Base-by-base conservation (phyloP, 2,888 invertebrate genomes). In the Agrotis puta region DNA sequence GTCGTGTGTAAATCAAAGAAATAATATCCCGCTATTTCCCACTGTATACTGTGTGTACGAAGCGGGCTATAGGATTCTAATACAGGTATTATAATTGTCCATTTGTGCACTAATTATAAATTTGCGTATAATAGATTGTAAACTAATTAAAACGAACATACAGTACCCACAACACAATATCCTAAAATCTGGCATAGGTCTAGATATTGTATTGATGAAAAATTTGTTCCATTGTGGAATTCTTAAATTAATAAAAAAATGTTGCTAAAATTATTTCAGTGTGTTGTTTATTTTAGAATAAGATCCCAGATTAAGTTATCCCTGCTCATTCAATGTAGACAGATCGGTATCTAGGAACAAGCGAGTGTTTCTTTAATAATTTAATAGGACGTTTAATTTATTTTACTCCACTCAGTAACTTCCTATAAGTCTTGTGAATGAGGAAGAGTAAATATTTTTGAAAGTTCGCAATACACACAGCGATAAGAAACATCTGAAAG, bases 241-340 rank as follows among this genome's bases (percentile, higher is more conserved):
- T 96, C 96, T 95, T 95, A 94, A 94, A 94, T 94, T 94, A 96
- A 96, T 96, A 96, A 96, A 96, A 95, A 96, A 96, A 95, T 96
- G 96, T 96, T 96, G 95, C 95, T 96, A 96, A 96, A 96, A 94
- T 94, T 92, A 85, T 67, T 7, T n/a, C 9, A 13, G 3, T 59
- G 68, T 83, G 87, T 88, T 88, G 90, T 93, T 94, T 94, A 90
- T 92, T 93, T 92, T 79, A 79, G 47, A 9, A n/a, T 75, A 33
- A 67, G 22, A 2, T 20, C 77, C 77, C 16, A 54, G 33, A 1
- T 47, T 74, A 45, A 59, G 50, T 1, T 64, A 16, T 5, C 64
- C 24, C 47, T 54, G 27, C 22, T 18, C 0, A 27, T 39, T 39
- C 39, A 39, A 39, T 11, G 39, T 39, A 39, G 4, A 9, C 39